These are phyloP conservation scores for Napeogenes inachia DNA, from an alignment of 2,888 invertebrate species.

Conservation along the genomic window DNA sequence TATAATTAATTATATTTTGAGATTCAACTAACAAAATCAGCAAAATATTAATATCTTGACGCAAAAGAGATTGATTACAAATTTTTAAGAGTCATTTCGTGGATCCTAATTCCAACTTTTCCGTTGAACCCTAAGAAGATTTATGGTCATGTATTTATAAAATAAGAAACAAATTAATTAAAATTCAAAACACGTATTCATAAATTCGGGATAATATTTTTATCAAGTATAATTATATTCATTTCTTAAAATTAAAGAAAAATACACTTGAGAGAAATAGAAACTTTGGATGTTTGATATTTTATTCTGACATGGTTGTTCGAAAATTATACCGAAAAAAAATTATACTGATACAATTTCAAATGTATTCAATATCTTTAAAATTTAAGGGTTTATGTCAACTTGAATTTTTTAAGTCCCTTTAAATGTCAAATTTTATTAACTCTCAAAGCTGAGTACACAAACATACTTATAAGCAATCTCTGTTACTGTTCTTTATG, in stretches of 20 bases:
- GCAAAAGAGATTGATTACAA: conserved; percentile 23
- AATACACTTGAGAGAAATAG: too few species aligned
- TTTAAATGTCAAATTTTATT: conserved; percentile 28
- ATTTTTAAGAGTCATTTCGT: conserved; percentile 22
- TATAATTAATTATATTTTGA: too few species aligned
- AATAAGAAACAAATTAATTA: conserved; percentile 5
- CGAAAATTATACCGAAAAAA: too few species aligned
- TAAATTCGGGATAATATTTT: too few species aligned
- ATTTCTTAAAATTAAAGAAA: too few species aligned
- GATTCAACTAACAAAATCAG: conserved; percentile 9
- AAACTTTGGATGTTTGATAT: too few species aligned
- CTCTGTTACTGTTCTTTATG: too few species aligned
- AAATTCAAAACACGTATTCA: neutral
- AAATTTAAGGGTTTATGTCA: conserved; percentile 23
- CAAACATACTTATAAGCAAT: too few species aligned
- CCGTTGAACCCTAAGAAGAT: neutral
- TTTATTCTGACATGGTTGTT: too few species aligned
- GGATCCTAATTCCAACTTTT: conserved; percentile 6
- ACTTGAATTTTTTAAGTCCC: conserved; percentile 12
- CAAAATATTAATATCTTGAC: conserved; percentile 26
- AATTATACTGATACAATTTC: too few species aligned
- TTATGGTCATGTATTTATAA: neutral
- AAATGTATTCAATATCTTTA: conserved; percentile 16
- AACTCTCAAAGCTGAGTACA: neutral
- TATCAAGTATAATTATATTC: too few species aligned